A percentile compares a stretch with the other conserved stretches of the same genome.
phyloP scores from a whole-genome alignment of 1,140 invertebrate species.

The Prorops nasuta region DNA sequence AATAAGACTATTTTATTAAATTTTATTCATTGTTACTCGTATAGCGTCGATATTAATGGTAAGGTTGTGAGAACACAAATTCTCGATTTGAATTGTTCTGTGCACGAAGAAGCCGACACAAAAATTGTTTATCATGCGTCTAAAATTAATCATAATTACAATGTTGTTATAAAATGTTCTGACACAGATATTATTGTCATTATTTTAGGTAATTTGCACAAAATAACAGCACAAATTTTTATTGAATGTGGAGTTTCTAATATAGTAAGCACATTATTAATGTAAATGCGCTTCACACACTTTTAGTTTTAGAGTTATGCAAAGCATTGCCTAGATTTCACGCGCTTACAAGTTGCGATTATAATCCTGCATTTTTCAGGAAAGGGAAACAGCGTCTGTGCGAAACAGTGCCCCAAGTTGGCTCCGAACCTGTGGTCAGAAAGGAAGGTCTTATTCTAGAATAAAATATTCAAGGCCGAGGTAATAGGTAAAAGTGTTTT shows the following conservation, averaged over 20 bases:
- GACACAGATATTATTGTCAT: conserved; percentile 9
- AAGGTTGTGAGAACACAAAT: neutral
- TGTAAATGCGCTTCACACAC: no score
- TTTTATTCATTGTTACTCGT: neutral
- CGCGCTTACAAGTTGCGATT: conserved; percentile 28
- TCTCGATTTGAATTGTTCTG: neutral
- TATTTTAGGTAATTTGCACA: conserved; percentile 15
- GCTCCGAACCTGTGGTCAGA: no score
- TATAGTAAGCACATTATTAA: conserved; percentile 16
- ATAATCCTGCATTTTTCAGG: no score
- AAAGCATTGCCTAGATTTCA: conserved; percentile 24
- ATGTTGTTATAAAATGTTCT: conserved; percentile 1
- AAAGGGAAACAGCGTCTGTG: no score
- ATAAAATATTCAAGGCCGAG: no score
- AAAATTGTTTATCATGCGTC: conserved; percentile 9
- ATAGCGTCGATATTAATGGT: neutral
- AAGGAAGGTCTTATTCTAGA: no score
- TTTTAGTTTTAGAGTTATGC: conserved; percentile 16
- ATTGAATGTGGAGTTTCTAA: conserved; percentile 9
- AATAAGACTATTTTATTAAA: neutral
- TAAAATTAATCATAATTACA: neutral
- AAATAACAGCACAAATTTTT: conserved; percentile 15
- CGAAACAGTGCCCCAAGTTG: no score
- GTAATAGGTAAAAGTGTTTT: no score
- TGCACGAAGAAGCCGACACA: conserved; percentile 9